These are phyloP conservation scores for Cetoscarus ocellatus DNA, from an alignment of 2,797 vertebrate species.

Conservation along the genomic window DNA sequence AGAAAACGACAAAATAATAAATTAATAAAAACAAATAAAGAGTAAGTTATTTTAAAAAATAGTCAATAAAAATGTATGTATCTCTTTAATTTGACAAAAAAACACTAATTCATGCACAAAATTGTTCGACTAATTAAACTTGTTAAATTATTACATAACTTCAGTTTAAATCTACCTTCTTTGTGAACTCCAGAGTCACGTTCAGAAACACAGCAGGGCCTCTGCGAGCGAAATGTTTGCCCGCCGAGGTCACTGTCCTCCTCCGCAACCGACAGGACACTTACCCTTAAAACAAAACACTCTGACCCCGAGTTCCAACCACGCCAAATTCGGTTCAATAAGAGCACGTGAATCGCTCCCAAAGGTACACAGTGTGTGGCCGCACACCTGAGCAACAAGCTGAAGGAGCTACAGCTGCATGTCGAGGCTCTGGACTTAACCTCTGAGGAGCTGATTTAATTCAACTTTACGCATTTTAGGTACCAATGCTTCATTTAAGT, in stretches of 20 bases:
- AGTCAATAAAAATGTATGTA: no score
- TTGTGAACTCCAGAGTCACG: background rate
- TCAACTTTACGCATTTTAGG: background rate
- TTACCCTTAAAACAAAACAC: conserved; percentile 75
- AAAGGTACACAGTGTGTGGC: conserved; percentile 3
- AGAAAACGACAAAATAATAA: no score
- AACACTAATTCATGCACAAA: no score
- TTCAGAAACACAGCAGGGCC: conserved; percentile 4
- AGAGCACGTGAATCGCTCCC: conserved; percentile 31
- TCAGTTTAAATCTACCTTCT: background rate
- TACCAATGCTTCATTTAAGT: conserved; percentile 7
- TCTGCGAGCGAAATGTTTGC: conserved; percentile 65
- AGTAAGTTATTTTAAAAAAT: no score
- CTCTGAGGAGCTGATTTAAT: background rate
- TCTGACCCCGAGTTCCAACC: conserved; percentile 53
- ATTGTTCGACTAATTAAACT: no score
- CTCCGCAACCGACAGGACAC: conserved; percentile 77
- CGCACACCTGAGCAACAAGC: background rate
- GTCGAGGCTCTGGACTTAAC: background rate
- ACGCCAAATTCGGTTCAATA: conserved; percentile 43
- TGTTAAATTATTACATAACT: background rate
- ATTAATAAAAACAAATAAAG: no score
- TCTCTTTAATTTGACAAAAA: no score
- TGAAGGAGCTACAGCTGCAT: background rate
- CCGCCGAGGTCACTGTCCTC: conserved; percentile 66